Evolutionary conservation across 2,888 invertebrate species (phyloP).

Genomic region (Habroteleia sp.): DNA sequence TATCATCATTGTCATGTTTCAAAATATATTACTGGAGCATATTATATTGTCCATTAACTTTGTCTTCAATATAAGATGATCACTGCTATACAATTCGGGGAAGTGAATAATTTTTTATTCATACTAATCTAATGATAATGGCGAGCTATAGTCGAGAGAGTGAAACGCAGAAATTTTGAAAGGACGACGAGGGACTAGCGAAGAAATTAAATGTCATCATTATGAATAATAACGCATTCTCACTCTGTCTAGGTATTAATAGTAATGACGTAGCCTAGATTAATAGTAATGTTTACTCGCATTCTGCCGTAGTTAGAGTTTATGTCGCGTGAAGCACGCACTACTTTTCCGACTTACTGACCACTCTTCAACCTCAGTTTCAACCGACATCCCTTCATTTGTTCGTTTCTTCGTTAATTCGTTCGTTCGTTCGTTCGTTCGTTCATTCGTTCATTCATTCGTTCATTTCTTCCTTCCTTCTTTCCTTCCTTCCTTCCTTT

Average conservation of each 20-base stretch:
- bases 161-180: constrained; percentile 54
- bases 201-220: constrained; percentile 75
- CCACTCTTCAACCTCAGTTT: constrained; percentile 32
- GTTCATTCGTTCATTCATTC: no score
- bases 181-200: constrained; percentile 65
- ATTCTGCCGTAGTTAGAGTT: constrained; percentile 60
- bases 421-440: no score
- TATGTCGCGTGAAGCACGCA: constrained; percentile 77
- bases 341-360: constrained; percentile 64
- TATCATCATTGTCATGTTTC: constrained; percentile 2
- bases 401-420: constrained; percentile 1
- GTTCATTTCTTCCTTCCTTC: constrained; percentile 1
- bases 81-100: constrained; percentile 54
- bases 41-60: constrained; percentile 35
- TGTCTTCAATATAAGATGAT: constrained; percentile 62
- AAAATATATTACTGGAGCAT: constrained; percentile 7
- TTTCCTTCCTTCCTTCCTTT: constrained; percentile 5
- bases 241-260: constrained; percentile 74
- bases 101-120: constrained; percentile 76
- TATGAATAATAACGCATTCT: constrained; percentile 75
- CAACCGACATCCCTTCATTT: constrained; percentile 16
- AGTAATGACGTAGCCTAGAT: constrained; percentile 74
- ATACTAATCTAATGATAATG: constrained; percentile 73
- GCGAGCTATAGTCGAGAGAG: constrained; percentile 51
- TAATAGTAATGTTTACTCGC: constrained; percentile 63